Percentiles rank a stretch among this genome's conserved stretches.
Evolutionary conservation across 2,113 vertebrate genomes (phyloP).

Genomic region (Dicerorhinus sumatrensis): DNA sequence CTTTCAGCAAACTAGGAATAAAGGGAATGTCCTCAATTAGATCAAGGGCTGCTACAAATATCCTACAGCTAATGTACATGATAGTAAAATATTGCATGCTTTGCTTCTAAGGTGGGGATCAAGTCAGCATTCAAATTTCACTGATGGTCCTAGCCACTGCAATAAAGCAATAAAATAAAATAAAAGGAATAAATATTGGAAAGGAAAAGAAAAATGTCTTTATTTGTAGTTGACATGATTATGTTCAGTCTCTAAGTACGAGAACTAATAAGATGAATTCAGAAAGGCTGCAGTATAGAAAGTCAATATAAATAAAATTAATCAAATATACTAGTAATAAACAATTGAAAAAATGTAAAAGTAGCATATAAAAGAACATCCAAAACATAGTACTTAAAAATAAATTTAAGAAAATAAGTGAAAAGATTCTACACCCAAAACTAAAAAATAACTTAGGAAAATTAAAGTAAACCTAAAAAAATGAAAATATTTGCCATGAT

Average conservation of each 20-base stretch:
- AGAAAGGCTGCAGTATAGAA: not conserved
- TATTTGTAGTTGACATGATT: not conserved
- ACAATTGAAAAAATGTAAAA: not conserved
- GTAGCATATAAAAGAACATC: not conserved
- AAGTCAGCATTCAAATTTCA: not conserved
- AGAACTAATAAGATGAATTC: not conserved
- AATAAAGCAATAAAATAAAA: not conserved
- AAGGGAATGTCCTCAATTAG: not conserved
- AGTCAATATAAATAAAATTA: not conserved
- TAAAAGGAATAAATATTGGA: not conserved
- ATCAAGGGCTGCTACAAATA: not conserved
- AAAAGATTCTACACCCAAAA: not conserved
- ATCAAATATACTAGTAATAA: not conserved
- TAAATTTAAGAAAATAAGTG: not conserved
- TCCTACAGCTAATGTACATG: not conserved
- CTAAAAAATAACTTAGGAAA: not conserved
- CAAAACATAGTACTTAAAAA: not conserved
- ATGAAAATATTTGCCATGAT: not conserved
- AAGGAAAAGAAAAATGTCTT: not conserved
- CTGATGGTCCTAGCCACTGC: not conserved
- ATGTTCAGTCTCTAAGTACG: not conserved
- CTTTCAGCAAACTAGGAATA: not conserved
- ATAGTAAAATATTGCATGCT: not conserved
- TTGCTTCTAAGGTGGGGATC: not conserved
- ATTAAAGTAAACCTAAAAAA: not conserved